A percentile compares a stretch with the other conserved stretches of the same genome.
Conservation (phyloP, 2,797 vertebrate species). For the Channa striata region DNA sequence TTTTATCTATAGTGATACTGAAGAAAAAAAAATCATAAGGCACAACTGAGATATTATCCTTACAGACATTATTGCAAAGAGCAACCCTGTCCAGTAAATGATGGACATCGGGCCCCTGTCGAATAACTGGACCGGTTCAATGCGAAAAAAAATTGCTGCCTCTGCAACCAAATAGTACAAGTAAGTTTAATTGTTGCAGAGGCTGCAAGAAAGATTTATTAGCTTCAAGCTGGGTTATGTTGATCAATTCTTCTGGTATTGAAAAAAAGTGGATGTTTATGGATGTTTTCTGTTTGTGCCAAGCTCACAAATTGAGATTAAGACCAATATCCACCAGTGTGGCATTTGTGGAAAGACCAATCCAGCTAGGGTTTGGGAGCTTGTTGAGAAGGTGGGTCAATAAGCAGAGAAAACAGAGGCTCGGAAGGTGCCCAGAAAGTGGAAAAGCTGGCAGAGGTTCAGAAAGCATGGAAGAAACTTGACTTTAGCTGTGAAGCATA, state of each 20-base stretch:
- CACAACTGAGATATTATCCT: slow-evolving; percentile 39
- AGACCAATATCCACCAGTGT: neutral
- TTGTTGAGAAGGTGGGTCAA: slow-evolving; percentile 27
- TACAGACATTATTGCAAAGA: slow-evolving; percentile 21
- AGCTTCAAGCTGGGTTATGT: neutral
- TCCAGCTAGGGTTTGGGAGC: slow-evolving; percentile 21
- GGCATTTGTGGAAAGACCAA: slow-evolving; percentile 1
- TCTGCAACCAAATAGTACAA: neutral
- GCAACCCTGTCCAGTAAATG: slow-evolving; percentile 15
- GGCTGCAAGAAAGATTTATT: neutral
- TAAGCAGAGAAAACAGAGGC: slow-evolving; percentile 32
- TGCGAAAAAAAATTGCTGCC: neutral
- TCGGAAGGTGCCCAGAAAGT: slow-evolving; percentile 17
- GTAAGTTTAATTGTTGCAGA: neutral
- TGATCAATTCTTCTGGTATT: neutral
- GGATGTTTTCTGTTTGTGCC: neutral
- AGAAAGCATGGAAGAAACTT: slow-evolving; percentile 37
- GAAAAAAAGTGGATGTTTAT: neutral
- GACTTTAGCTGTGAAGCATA: slow-evolving; percentile 24
- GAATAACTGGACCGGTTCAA: neutral
- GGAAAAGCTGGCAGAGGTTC: slow-evolving; percentile 22
- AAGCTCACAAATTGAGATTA: neutral
- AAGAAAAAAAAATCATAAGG: slow-evolving; percentile 34
- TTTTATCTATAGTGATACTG: slow-evolving; percentile 49
- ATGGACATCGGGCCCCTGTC: slow-evolving; percentile 11